Conservation (phyloP, 2,888 invertebrate genomes). For the Sussaba pulchella region DNA sequence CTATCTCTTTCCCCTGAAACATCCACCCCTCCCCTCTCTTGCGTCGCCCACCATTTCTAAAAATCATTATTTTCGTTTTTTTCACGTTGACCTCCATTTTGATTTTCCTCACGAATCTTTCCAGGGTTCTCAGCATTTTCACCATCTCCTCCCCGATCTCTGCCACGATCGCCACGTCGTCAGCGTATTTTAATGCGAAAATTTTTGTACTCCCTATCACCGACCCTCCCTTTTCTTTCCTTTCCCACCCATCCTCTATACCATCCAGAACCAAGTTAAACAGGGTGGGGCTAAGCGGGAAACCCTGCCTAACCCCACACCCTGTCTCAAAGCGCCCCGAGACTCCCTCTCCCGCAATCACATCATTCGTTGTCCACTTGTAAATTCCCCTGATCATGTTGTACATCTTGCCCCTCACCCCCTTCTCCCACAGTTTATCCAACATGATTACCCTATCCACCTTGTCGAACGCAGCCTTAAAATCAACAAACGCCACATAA, state of each 20-base stretch:
- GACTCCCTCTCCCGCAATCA: background rate
- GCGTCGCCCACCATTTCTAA: no score
- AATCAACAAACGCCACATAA: no score
- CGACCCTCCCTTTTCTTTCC: slow-evolving; percentile 30
- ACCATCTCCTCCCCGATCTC: slow-evolving; percentile 15
- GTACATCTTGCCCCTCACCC: slow-evolving; percentile 21
- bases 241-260: slow-evolving; percentile 29
- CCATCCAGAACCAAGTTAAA: slow-evolving; percentile 42
- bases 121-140: slow-evolving; percentile 31
- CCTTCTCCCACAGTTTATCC: slow-evolving; percentile 11
- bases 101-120: slow-evolving; percentile 11
- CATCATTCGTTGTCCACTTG: slow-evolving; percentile 38
- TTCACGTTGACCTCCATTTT: no score
- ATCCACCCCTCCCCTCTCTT: no score
- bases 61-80: no score
- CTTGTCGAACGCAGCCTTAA: no score
- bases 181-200: slow-evolving; percentile 51
- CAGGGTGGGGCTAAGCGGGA: slow-evolving; percentile 41
- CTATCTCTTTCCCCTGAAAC: no score
- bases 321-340: background rate
- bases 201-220: slow-evolving; percentile 36
- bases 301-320: slow-evolving; percentile 2
- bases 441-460: no score
- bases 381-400: slow-evolving; percentile 34
- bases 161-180: slow-evolving; percentile 48